phyloP scores from a whole-genome alignment of 2,113 vertebrate species.

The Sceloporus undulatus region DNA sequence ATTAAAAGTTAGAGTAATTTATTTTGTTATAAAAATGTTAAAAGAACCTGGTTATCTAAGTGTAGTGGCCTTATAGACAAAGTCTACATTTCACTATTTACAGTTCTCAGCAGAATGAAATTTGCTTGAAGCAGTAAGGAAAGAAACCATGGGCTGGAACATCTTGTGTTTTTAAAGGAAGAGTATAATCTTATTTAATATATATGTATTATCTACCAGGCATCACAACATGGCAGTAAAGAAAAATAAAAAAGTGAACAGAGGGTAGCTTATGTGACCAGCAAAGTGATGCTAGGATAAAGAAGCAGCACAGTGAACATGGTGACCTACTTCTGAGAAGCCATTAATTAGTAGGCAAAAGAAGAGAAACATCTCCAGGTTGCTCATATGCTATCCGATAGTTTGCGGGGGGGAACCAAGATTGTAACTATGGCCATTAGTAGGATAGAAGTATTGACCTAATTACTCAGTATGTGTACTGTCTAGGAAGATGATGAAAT shows the following conservation, averaged over 20 bases:
- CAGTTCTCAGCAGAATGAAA: background rate
- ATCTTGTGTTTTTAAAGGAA: background rate
- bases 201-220: background rate
- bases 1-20: background rate
- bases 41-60: background rate
- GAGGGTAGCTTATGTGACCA: constrained; percentile 25
- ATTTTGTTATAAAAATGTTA: constrained; percentile 7
- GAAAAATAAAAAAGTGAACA: constrained; percentile 20
- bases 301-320: constrained; percentile 34
- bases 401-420: constrained; percentile 19
- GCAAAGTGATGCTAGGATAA: constrained; percentile 35
- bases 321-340: constrained; percentile 40
- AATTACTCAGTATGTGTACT: background rate
- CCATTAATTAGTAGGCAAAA: constrained; percentile 51
- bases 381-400: constrained; percentile 11
- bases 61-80: background rate
- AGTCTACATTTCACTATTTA: background rate
- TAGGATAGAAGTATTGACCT: background rate
- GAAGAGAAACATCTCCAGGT: background rate
- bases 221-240: background rate
- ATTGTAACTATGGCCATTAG: constrained; percentile 30
- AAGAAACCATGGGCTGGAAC: background rate
- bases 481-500: background rate
- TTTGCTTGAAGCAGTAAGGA: background rate
- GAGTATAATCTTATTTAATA: background rate